phyloP scores from a whole-genome alignment of 2,888 invertebrate genomes.

The Colletes collaris region DNA sequence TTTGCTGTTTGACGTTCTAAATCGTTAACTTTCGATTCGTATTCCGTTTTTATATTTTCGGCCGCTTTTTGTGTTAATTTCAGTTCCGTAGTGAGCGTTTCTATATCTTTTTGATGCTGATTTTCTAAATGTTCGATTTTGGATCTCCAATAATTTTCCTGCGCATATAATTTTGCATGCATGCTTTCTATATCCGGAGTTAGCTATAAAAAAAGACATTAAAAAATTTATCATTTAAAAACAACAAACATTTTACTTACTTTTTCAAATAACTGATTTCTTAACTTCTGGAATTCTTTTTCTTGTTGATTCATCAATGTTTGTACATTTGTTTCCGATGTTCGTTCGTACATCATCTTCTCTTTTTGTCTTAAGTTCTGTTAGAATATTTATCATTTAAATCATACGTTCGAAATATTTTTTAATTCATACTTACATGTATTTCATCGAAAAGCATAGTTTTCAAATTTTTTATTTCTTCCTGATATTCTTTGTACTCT shows the following conservation, averaged over 20 bases:
- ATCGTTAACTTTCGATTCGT: slow-evolving; percentile 75
- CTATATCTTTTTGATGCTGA: slow-evolving; percentile 77
- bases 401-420: not conserved
- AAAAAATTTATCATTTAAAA: slow-evolving; percentile 9
- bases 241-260: slow-evolving; percentile 42
- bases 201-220: slow-evolving; percentile 60
- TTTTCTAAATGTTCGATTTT: slow-evolving; percentile 78
- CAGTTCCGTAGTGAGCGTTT: slow-evolving; percentile 75
- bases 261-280: slow-evolving; percentile 83
- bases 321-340: slow-evolving; percentile 81
- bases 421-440: slow-evolving; percentile 64
- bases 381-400: slow-evolving; percentile 31
- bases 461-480: slow-evolving; percentile 76
- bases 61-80: slow-evolving; percentile 75
- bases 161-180: slow-evolving; percentile 73
- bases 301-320: slow-evolving; percentile 84
- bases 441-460: slow-evolving; percentile 78
- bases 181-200: slow-evolving; percentile 75
- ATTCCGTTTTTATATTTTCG: slow-evolving; percentile 72
- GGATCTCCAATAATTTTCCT: slow-evolving; percentile 79
- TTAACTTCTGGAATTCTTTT: slow-evolving; percentile 84
- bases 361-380: slow-evolving; percentile 72
- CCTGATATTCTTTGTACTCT: slow-evolving; percentile 73
- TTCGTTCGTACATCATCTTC: slow-evolving; percentile 72
- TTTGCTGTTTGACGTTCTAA: slow-evolving; percentile 73